These are phyloP conservation scores for Drosophila sordidula DNA, from an alignment of 2,888 invertebrate genomes.

Conservation along the genomic window DNA sequence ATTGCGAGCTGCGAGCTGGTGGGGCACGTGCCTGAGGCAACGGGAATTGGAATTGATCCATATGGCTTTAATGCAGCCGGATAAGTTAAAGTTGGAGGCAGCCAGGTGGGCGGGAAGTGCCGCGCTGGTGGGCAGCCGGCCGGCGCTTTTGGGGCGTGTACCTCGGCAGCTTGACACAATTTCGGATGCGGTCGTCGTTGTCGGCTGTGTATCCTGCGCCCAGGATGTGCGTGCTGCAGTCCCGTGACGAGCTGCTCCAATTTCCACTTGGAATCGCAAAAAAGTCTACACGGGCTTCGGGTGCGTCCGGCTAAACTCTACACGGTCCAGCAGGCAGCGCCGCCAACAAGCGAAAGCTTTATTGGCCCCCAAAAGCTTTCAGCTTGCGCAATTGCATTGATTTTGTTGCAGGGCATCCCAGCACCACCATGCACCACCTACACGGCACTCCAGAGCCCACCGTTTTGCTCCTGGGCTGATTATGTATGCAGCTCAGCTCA, in stretches of 20 bases:
- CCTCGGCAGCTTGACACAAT: constrained; percentile 64
- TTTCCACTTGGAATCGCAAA: constrained; percentile 1
- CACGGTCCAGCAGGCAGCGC: background rate
- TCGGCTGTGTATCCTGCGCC: constrained; percentile 29
- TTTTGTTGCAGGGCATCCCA: constrained; percentile 34
- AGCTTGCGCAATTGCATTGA: constrained; percentile 60
- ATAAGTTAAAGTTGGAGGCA: background rate
- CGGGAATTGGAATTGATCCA: constrained; percentile 3
- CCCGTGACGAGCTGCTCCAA: constrained; percentile 6
- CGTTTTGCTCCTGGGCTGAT: constrained; percentile 6
- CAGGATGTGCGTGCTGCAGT: constrained; percentile 37
- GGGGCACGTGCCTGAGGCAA: constrained; percentile 16
- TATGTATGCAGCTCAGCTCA: constrained; percentile 42
- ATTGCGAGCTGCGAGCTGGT: too few species aligned
- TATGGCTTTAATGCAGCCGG: constrained; percentile 22
- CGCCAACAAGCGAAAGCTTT: constrained; percentile 3
- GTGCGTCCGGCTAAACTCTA: background rate
- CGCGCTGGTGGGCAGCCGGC: background rate
- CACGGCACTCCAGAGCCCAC: too few species aligned
- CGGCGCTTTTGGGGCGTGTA: constrained; percentile 51
- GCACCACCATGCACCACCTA: too few species aligned
- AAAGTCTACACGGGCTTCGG: constrained; percentile 7
- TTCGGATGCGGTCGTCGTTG: constrained; percentile 37
- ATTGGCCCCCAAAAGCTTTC: constrained; percentile 6
- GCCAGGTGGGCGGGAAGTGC: background rate